These are phyloP conservation scores for Pygathrix nemaeus DNA, from an alignment of 2,113 vertebrate genomes.

Conservation along the genomic window DNA sequence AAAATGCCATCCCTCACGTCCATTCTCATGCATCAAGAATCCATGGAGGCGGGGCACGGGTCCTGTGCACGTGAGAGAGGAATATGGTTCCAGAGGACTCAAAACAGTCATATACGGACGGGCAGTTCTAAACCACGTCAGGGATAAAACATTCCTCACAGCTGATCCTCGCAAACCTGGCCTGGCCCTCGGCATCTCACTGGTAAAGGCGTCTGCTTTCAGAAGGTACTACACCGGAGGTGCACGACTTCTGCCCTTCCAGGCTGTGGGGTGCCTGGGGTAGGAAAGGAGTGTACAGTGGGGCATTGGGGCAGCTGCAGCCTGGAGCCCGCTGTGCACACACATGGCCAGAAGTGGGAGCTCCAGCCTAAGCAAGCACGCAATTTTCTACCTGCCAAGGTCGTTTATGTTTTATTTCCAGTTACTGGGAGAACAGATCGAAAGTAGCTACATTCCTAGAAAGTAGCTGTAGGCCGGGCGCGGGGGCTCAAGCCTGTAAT, in stretches of 20 bases:
- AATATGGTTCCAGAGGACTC: background rate
- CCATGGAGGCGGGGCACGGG: too few species aligned
- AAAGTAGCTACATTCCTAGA: background rate
- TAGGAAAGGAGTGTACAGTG: too few species aligned
- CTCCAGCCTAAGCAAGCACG: background rate
- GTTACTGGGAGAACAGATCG: background rate
- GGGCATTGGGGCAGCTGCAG: too few species aligned
- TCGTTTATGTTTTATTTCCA: background rate
- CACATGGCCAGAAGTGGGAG: background rate
- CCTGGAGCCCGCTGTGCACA: background rate
- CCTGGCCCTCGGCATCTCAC: background rate
- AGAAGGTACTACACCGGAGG: rapidly evolving
- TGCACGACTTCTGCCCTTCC: background rate
- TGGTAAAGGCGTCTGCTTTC: too few species aligned
- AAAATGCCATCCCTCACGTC: rapidly evolving
- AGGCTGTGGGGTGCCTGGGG: background rate
- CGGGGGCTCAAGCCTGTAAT: too few species aligned
- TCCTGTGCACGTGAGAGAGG: rapidly evolving
- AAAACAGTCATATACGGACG: rapidly evolving
- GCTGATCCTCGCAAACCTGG: too few species aligned
- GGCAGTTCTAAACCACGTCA: too few species aligned
- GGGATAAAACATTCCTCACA: too few species aligned
- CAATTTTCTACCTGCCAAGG: background rate
- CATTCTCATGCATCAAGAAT: background rate
- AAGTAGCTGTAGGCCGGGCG: background rate